Base-by-base conservation (phyloP, 1,140 invertebrate species). In the Pissodes strobi region DNA sequence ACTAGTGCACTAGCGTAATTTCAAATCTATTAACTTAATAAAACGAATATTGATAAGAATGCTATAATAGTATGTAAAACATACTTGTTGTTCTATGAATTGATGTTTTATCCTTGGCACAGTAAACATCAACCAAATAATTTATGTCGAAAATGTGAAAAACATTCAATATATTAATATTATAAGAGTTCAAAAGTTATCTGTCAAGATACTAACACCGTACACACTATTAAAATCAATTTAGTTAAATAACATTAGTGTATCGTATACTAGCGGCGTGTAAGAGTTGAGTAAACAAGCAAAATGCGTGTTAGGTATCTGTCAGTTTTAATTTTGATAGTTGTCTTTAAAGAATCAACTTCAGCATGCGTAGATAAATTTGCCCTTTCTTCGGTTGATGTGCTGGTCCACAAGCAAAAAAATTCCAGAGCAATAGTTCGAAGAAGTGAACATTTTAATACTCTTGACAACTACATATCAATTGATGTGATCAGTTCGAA, bases 401-500 rank as follows among this genome's bases (percentile, higher is more conserved):
- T 56, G 13, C 27, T 21, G 12, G 46, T 66, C 9, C 56, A 64
- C 21, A 18, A 43, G 25, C n/a, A 60, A 25, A 18, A 12, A 39
- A 45, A 46, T 25, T 2, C 13, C 15, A 39, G 27, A 45, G 57
- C 48, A 25, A 37, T 60, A 22, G 12, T 58, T 18, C 18, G 49
- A n/a, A 9, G 18, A 13, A 25, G 39, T 8, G 27, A 34, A 34
- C 64, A 60, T 51, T 62, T 72, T 15, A 57, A 72, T 38, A 5
- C 18, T 2, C 38, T 70, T 21, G 66, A 70, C 23, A 39, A 51
- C 27, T 70, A 65, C 23, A 13, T 19, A 30, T 34, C 27, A 4
- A 67, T 72, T 34, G 67, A 72, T 49, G 57, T 70, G 9, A 52
- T 43, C 0, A 41, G 62, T 30, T 62, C 67, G 10, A 72, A 70